These are phyloP conservation scores for Epirrita christyi DNA, from an alignment of 2,888 invertebrate genomes.

Conservation along the genomic window DNA sequence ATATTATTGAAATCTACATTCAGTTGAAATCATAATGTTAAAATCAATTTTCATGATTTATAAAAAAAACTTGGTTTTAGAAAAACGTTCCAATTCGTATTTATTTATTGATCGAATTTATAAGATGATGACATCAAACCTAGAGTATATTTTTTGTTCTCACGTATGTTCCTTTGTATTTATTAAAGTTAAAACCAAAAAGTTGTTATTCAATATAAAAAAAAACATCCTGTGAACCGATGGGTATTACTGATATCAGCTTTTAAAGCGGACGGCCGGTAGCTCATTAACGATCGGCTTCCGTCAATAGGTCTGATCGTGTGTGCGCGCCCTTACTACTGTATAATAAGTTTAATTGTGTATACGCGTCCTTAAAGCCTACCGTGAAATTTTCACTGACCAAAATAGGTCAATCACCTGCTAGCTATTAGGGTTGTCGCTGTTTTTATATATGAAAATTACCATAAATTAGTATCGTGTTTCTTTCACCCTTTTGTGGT, in stretches of 20 bases:
- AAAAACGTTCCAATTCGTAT: no score
- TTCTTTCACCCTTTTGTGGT: conserved; percentile 4
- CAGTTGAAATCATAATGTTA: no score
- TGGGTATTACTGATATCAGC: conserved; percentile 48
- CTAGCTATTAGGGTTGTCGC: conserved; percentile 25
- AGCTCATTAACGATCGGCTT: conserved; percentile 73
- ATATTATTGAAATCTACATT: no score
- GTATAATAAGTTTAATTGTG: conserved; percentile 47
- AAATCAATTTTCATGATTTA: no score
- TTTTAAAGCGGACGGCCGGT: conserved; percentile 57
- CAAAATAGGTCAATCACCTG: conserved; percentile 40
- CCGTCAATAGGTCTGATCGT: conserved; percentile 59
- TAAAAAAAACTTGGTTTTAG: no score
- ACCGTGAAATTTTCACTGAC: conserved; percentile 62
- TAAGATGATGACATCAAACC: no score
- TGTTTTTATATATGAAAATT: conserved; percentile 6
- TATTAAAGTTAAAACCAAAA: neutral
- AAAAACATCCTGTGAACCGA: conserved; percentile 20
- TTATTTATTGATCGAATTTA: no score
- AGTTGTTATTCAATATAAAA: neutral
- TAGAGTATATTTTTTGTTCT: no score
- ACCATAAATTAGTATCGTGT: conserved; percentile 10
- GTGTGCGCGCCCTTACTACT: conserved; percentile 42
- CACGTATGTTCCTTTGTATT: no score
- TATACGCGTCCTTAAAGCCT: conserved; percentile 38